phyloP scores from a whole-genome alignment of 2,888 invertebrate genomes.

The Meta bourneti region DNA sequence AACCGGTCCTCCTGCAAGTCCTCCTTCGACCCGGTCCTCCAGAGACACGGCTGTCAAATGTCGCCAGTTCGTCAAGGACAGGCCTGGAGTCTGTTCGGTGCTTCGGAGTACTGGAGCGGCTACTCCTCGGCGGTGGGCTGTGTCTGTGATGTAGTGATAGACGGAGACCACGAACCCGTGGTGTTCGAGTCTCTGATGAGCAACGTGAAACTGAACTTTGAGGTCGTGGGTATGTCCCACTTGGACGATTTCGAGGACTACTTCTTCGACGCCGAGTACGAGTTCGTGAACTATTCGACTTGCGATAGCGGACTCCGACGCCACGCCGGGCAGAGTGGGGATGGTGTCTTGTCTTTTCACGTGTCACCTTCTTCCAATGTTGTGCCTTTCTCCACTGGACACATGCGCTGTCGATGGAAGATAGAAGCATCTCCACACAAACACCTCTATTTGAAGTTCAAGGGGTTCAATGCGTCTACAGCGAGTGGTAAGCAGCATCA shows the following conservation, averaged over 20 bases:
- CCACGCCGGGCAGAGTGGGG: slow-evolving; percentile 59
- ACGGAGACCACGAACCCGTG: slow-evolving; percentile 78
- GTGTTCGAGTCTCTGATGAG: slow-evolving; percentile 86
- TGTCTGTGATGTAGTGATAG: slow-evolving; percentile 61
- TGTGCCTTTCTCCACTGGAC: slow-evolving; percentile 51
- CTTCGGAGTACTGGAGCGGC: slow-evolving; percentile 72
- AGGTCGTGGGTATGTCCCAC: slow-evolving; percentile 89
- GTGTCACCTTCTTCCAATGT: slow-evolving; percentile 46
- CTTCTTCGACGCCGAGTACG: slow-evolving; percentile 89
- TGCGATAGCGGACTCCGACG: slow-evolving; percentile 69
- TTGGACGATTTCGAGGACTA: slow-evolving; percentile 90
- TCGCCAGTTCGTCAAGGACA: not conserved
- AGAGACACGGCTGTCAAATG: slow-evolving; percentile 61
- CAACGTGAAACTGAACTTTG: slow-evolving; percentile 87
- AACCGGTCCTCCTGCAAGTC: slow-evolving; percentile 29
- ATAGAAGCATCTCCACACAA: slow-evolving; percentile 78
- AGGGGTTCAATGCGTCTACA: slow-evolving; percentile 75
- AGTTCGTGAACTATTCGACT: slow-evolving; percentile 83
- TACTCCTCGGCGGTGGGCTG: slow-evolving; percentile 75
- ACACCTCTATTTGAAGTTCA: slow-evolving; percentile 78
- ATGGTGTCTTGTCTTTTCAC: slow-evolving; percentile 64
- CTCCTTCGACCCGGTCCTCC: slow-evolving; percentile 57
- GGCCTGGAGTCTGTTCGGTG: slow-evolving; percentile 40
- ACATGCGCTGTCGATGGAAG: slow-evolving; percentile 78
- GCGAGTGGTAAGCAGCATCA: slow-evolving; percentile 27